Percentiles rank a stretch among this genome's conserved stretches.
Evolutionary conservation across 1,140 invertebrate species (phyloP).

Genomic region (Popillia japonica): DNA sequence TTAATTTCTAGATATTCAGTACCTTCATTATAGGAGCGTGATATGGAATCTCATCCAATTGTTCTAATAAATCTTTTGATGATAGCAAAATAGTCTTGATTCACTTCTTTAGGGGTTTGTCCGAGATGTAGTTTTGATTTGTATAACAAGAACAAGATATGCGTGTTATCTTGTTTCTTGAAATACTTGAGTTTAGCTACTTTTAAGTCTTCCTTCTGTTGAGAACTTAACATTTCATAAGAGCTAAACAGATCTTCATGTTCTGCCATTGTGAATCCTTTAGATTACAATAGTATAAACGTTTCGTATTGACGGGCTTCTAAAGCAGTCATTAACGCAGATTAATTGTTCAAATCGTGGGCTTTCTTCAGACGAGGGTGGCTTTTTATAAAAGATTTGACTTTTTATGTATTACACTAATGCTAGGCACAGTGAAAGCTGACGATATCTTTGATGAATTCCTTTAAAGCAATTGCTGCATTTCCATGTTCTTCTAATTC

Average conservation of each 20-base stretch:
- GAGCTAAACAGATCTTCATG: background rate
- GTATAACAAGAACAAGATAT: background rate
- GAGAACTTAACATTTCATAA: background rate
- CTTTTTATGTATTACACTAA: background rate
- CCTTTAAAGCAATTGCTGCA: background rate
- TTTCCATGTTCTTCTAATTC: background rate
- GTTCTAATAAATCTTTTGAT: constrained; percentile 2
- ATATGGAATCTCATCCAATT: background rate
- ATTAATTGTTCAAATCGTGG: background rate
- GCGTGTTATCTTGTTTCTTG: background rate
- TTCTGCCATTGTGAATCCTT: background rate
- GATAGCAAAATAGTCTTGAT: background rate
- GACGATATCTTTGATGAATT: background rate
- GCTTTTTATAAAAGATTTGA: background rate
- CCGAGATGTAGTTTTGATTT: background rate
- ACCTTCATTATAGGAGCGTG: background rate
- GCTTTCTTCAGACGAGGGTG: background rate
- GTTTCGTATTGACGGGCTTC: background rate
- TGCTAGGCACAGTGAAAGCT: background rate
- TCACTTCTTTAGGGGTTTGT: background rate
- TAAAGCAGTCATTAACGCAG: constrained; percentile 1
- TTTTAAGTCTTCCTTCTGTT: background rate
- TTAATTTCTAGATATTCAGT: background rate
- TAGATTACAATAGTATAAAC: background rate
- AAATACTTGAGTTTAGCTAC: background rate